phyloP scores from a whole-genome alignment of 2,797 vertebrate species.

The Helicolenus hilgendorfi region DNA sequence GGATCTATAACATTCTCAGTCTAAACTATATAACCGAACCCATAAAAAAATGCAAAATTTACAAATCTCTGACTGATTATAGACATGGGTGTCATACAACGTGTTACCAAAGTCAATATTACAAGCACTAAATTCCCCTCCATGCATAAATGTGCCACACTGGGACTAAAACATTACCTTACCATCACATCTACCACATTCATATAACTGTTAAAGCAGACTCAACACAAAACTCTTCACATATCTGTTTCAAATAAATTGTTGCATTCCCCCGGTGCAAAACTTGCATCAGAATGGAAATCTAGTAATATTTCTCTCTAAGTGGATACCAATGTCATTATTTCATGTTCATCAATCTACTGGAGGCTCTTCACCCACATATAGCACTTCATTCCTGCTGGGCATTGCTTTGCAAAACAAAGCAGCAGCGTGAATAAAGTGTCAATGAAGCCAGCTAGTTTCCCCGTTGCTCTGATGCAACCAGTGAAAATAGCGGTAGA shows the following conservation, averaged over 20 bases:
- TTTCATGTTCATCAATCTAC: not conserved
- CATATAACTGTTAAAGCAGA: not conserved
- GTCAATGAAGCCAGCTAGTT: too few species aligned
- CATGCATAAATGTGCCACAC: not conserved
- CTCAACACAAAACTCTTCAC: not conserved
- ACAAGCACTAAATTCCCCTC: not conserved
- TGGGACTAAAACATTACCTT: not conserved
- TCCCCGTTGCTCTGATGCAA: not conserved
- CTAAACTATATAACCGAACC: too few species aligned
- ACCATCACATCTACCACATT: not conserved
- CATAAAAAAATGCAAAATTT: not conserved
- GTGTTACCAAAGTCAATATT: not conserved
- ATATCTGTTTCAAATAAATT: constrained; percentile 6
- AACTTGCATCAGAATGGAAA: constrained; percentile 50
- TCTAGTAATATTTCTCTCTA: not conserved
- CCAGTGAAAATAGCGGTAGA: not conserved
- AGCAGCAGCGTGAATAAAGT: not conserved
- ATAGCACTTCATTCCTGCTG: not conserved
- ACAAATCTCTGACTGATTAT: not conserved
- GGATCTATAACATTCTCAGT: not conserved
- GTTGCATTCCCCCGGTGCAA: constrained; percentile 3
- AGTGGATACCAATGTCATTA: constrained; percentile 2
- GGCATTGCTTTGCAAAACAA: not conserved
- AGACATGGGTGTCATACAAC: not conserved
- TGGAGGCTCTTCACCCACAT: not conserved